A percentile compares a stretch with the other conserved stretches of the same genome.
phyloP scores from a whole-genome alignment of 2,888 invertebrate genomes.

The Pteria penguin region DNA sequence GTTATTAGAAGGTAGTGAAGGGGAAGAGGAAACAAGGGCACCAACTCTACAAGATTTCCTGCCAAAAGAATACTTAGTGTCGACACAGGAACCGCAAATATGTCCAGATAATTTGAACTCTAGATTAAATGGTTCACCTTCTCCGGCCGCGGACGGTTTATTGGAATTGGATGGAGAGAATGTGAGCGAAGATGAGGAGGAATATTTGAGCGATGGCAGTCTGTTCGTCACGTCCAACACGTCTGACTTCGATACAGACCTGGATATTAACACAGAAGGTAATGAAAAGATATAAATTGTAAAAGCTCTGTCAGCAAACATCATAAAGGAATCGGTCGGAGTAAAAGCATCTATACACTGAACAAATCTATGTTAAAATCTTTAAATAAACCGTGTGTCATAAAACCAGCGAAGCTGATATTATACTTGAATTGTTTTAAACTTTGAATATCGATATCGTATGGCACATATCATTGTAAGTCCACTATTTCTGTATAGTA shows the following conservation, averaged over 20 bases:
- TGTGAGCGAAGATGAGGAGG: conserved; percentile 41
- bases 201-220: conserved; percentile 51
- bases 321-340: too few relatives aligned
- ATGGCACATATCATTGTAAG: neutral
- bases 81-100: neutral
- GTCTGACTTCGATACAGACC: conserved; percentile 72
- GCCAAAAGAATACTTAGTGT: conserved; percentile 5
- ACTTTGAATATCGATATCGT: conserved; percentile 29
- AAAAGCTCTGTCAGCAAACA: neutral
- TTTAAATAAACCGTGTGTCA: too few relatives aligned
- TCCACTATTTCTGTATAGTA: neutral
- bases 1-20: conserved; percentile 33
- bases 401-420: too few relatives aligned
- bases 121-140: conserved; percentile 18
- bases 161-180: conserved; percentile 24
- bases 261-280: conserved; percentile 72
- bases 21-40: conserved; percentile 29
- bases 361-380: too few relatives aligned
- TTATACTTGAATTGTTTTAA: neutral
- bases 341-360: neutral
- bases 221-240: conserved; percentile 53
- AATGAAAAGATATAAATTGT: conserved; percentile 18
- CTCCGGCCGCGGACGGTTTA: conserved; percentile 20
- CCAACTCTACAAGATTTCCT: conserved; percentile 37
- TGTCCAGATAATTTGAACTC: conserved; percentile 1